These are phyloP conservation scores for Papilio gigon DNA, from an alignment of 2,888 invertebrate genomes.

Conservation along the genomic window DNA sequence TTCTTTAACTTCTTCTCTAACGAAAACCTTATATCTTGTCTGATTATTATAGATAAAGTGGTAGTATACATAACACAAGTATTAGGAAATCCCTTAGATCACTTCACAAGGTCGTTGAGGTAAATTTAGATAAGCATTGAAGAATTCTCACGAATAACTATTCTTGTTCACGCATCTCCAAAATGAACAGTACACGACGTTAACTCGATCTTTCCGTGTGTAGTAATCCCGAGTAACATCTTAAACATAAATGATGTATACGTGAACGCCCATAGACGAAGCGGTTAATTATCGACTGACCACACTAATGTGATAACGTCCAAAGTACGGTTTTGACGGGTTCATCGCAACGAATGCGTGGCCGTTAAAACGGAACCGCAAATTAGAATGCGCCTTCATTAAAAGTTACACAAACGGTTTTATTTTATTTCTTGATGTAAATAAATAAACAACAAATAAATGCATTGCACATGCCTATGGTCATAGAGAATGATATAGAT, in stretches of 20 bases:
- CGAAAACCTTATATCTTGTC: background rate
- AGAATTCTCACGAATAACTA: slow-evolving; percentile 67
- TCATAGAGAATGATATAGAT: background rate
- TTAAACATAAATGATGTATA: slow-evolving; percentile 79
- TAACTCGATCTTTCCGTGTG: slow-evolving; percentile 57
- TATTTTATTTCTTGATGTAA: background rate
- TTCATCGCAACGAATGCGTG: slow-evolving; percentile 64
- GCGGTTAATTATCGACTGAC: slow-evolving; percentile 73
- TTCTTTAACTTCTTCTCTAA: background rate
- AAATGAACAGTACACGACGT: slow-evolving; percentile 67
- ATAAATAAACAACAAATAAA: background rate
- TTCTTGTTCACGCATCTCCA: slow-evolving; percentile 67
- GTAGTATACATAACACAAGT: background rate
- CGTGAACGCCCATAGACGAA: slow-evolving; percentile 74
- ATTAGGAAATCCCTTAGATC: background rate
- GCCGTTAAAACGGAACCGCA: slow-evolving; percentile 52
- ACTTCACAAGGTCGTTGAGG: background rate
- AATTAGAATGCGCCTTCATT: slow-evolving; percentile 51
- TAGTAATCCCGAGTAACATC: slow-evolving; percentile 73
- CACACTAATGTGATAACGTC: slow-evolving; percentile 73
- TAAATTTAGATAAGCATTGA: slow-evolving; percentile 45
- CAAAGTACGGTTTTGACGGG: slow-evolving; percentile 75
- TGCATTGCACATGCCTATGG: background rate
- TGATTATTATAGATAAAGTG: background rate
- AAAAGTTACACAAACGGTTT: slow-evolving; percentile 21